phyloP scores from a whole-genome alignment of 2,888 invertebrate genomes.

The Ctena decussata region DNA sequence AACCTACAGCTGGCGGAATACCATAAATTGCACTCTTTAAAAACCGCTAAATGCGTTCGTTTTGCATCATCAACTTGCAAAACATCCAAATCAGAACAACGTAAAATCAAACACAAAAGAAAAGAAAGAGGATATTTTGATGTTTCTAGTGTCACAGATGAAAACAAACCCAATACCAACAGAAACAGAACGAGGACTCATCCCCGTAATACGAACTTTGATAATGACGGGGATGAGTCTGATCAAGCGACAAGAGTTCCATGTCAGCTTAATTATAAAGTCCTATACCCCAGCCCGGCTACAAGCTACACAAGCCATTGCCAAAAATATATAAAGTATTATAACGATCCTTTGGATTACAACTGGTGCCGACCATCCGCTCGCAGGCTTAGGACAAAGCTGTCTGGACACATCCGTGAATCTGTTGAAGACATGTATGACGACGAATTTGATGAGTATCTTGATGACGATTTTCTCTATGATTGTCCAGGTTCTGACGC shows the following conservation, averaged over 20 bases:
- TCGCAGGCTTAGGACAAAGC: not conserved
- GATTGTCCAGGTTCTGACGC: not conserved
- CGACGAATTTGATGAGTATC: not conserved
- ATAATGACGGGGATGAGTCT: not conserved
- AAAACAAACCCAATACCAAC: not conserved
- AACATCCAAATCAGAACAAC: not conserved
- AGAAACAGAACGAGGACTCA: not conserved
- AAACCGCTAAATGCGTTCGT: slow-evolving; percentile 58
- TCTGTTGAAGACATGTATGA: slow-evolving; percentile 32
- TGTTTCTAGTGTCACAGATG: slow-evolving; percentile 43
- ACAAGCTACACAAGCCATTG: slow-evolving; percentile 67
- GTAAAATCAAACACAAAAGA: slow-evolving; percentile 17
- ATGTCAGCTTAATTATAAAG: slow-evolving; percentile 63
- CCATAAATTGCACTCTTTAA: slow-evolving; percentile 46
- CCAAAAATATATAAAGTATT: slow-evolving; percentile 59
- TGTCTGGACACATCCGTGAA: slow-evolving; percentile 20
- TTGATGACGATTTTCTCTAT: not conserved
- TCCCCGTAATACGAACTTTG: not conserved
- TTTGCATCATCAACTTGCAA: slow-evolving; percentile 37
- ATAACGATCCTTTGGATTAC: not conserved
- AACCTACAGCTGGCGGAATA: slow-evolving; percentile 62
- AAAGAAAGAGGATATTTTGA: slow-evolving; percentile 56
- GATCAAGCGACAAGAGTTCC: not conserved
- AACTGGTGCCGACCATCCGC: not conserved
- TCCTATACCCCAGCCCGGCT: slow-evolving; percentile 62